These are phyloP conservation scores for Delphinus delphis DNA, from an alignment of 2,113 vertebrate genomes.

Conservation along the genomic window DNA sequence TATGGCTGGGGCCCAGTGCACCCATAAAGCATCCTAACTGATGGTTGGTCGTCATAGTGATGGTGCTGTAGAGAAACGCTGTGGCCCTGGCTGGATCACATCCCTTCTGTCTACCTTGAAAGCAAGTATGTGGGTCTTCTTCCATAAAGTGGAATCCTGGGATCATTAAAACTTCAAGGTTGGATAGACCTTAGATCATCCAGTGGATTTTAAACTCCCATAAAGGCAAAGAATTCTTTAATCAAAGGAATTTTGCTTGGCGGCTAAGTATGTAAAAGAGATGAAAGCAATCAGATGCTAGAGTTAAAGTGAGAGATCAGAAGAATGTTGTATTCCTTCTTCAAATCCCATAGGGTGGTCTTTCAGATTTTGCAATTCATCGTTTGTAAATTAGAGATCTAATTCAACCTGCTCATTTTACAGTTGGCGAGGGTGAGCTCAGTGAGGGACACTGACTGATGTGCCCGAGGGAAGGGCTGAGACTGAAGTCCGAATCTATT, in stretches of 20 bases:
- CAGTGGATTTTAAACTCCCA: neutral
- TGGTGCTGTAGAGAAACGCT: neutral
- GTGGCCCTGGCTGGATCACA: neutral
- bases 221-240: slow-evolving; percentile 15
- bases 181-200: neutral
- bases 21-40: neutral
- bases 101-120: neutral
- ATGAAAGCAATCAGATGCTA: neutral
- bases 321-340: neutral
- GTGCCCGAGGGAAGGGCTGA: neutral
- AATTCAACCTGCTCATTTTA: neutral
- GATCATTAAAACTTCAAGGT: neutral
- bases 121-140: neutral
- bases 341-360: neutral
- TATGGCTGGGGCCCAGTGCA: neutral
- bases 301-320: neutral
- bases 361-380: neutral
- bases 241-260: neutral
- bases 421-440: neutral
- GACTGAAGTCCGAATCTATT: neutral
- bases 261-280: neutral
- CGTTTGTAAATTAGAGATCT: neutral
- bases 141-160: neutral
- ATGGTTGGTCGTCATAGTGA: neutral
- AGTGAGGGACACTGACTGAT: neutral